These are phyloP conservation scores for Odobenus rosmarus DNA, from an alignment of 2,113 vertebrate species.

Conservation along the genomic window DNA sequence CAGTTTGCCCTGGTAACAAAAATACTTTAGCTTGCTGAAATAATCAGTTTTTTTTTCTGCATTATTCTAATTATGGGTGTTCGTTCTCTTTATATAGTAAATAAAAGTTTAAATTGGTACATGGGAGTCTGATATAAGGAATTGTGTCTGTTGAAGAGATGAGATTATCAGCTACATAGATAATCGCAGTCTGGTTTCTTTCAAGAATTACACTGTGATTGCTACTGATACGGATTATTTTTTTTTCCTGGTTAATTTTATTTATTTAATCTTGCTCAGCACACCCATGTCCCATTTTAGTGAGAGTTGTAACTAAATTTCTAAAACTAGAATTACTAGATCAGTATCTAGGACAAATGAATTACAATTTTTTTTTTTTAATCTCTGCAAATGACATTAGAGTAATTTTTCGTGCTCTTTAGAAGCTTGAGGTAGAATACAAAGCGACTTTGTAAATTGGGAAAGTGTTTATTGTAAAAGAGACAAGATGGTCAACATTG, in stretches of 20 bases:
- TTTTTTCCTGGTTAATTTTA: constrained; percentile 1
- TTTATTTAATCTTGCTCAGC: background rate
- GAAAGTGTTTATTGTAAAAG: background rate
- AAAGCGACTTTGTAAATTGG: constrained; percentile 16
- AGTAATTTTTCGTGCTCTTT: background rate
- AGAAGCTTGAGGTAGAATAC: constrained; percentile 21
- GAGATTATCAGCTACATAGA: background rate
- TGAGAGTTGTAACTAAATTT: background rate
- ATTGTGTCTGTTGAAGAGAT: background rate
- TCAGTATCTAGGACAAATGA: background rate
- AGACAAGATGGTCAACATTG: background rate
- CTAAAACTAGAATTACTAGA: background rate
- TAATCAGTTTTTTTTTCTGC: background rate
- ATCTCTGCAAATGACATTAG: background rate
- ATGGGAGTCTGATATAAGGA: background rate
- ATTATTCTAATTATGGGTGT: constrained; percentile 34
- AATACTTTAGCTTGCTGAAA: background rate
- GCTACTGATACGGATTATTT: constrained; percentile 4
- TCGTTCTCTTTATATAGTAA: background rate
- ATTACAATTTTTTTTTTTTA: background rate
- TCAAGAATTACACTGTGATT: background rate
- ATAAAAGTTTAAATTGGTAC: background rate
- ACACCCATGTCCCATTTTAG: background rate
- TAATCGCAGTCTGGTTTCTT: background rate
- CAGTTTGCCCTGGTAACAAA: constrained; percentile 1